phyloP scores from a whole-genome alignment of 2,113 vertebrate genomes.

The Rhizomys pruinosus region DNA sequence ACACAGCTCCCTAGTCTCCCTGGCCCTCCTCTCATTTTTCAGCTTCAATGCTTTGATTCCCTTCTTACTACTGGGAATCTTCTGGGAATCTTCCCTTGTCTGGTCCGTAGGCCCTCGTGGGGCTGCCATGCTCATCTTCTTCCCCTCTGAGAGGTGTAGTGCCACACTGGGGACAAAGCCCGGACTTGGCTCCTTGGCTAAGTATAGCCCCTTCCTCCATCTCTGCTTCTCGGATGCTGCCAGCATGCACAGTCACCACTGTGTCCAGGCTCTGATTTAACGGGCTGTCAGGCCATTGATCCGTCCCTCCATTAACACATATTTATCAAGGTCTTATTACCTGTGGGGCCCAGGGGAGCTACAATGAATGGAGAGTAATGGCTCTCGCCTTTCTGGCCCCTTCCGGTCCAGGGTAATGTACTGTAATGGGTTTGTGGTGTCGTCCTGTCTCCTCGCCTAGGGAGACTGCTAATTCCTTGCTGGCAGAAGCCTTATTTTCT shows the following conservation, averaged over 20 bases:
- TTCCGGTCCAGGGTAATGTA: background rate
- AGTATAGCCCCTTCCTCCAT: background rate
- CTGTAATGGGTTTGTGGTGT: conserved; percentile 18
- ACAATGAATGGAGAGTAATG: conserved; percentile 1
- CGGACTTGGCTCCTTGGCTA: background rate
- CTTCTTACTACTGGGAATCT: background rate
- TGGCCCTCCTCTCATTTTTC: background rate
- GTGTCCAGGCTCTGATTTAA: background rate
- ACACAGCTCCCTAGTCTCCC: background rate
- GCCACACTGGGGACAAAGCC: background rate
- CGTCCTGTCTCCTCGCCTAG: conserved; percentile 11
- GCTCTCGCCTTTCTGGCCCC: background rate
- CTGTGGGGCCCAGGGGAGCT: background rate
- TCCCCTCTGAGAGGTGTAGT: background rate
- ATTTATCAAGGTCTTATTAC: conserved; percentile 62
- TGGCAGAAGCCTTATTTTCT: conserved; percentile 50
- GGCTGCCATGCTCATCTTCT: background rate
- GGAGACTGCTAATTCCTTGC: conserved; percentile 27
- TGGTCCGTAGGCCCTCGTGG: background rate
- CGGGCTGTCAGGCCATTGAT: conserved; percentile 19
- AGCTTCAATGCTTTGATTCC: background rate
- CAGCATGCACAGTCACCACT: background rate
- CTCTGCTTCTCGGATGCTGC: background rate
- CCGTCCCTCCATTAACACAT: background rate
- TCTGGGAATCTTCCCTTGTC: background rate